A percentile compares a stretch with the other conserved stretches of the same genome.
Evolutionary conservation across 2,113 vertebrate genomes (phyloP).

Genomic region (Ellobius talpinus): DNA sequence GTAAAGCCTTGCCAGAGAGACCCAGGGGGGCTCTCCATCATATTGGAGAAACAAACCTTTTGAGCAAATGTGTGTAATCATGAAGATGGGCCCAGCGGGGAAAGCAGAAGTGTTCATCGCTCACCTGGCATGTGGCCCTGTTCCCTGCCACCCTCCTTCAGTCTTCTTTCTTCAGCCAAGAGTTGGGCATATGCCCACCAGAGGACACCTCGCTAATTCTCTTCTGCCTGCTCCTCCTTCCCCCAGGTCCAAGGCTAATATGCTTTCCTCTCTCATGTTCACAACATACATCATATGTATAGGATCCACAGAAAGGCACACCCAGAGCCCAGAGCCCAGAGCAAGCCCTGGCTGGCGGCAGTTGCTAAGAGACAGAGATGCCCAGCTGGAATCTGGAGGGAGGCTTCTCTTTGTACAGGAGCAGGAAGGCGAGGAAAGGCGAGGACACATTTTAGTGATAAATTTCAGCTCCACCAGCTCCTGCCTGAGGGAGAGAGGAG

Average conservation of each 20-base stretch:
- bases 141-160: neutral
- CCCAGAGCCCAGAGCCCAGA: neutral
- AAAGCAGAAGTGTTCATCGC: conserved; percentile 35
- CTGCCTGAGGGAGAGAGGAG: conserved; percentile 64
- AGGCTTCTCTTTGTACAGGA: conserved; percentile 81
- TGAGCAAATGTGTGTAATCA: conserved; percentile 67
- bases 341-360: conserved; percentile 78
- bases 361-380: conserved; percentile 94
- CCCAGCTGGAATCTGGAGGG: conserved; percentile 91
- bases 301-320: conserved; percentile 52
- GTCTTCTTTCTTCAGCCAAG: neutral
- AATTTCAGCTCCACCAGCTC: conserved; percentile 81
- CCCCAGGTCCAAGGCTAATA: neutral
- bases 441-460: conserved; percentile 80
- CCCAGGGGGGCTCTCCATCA: conserved; percentile 56
- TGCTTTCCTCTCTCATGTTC: neutral
- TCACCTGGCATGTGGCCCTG: conserved; percentile 74
- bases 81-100: conserved; percentile 74
- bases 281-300: neutral
- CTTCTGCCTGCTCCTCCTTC: neutral
- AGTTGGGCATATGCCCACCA: neutral
- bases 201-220: neutral
- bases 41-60: conserved; percentile 69
- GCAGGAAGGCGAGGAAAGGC: conserved; percentile 68
- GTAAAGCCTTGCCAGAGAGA: conserved; percentile 33